Base-by-base conservation (phyloP, 2,888 invertebrate species). In the Drosophila subquinaria region DNA sequence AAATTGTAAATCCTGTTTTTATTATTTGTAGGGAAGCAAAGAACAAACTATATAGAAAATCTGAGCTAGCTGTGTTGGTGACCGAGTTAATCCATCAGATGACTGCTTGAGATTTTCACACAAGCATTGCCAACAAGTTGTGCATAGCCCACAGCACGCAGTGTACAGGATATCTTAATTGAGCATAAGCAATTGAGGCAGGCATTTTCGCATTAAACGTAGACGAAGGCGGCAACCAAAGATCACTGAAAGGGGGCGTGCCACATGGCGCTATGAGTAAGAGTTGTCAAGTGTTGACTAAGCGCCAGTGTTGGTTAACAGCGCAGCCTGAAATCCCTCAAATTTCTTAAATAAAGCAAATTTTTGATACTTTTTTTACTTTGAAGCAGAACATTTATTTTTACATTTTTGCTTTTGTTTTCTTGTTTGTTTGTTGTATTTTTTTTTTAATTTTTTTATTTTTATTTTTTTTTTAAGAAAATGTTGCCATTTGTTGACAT, bases 301-400 rank as follows among this genome's bases (percentile, higher is more conserved):
- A 10, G n/a, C 17, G 38, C 50, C 59, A 59, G 67, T 69, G 67
- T 66, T 69, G 69, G 20, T 27, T 45, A 45, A 23, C 42, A 10
- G 42, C 4, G 17, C 33, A 50, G 17, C 1, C 40, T 50, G 30
- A 60, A 50, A 60, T 4, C 11, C 13, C 27, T 10, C 15, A 27
- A 33, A 27, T 9, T 0, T 40, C 62, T 36, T 5, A 3, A 38
- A 40, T 27, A 48, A 76, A 30, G 13, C 69, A 69, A 62, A 69
- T 65, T 76, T 63, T 15, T 62, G 1, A 13, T 23, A 45, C 27
- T n/a, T 56, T 48, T 77, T 77, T 77, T 76, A 79, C 73, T 79
- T 79, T 73, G 79, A 79, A 79, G 79, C 79, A 79, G 79, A 79
- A 79, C 79, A 79, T 79, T 79, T 79, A 79, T 79, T 79, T 76